phyloP scores from a whole-genome alignment of 2,888 invertebrate genomes.

The Sacculina carcini region DNA sequence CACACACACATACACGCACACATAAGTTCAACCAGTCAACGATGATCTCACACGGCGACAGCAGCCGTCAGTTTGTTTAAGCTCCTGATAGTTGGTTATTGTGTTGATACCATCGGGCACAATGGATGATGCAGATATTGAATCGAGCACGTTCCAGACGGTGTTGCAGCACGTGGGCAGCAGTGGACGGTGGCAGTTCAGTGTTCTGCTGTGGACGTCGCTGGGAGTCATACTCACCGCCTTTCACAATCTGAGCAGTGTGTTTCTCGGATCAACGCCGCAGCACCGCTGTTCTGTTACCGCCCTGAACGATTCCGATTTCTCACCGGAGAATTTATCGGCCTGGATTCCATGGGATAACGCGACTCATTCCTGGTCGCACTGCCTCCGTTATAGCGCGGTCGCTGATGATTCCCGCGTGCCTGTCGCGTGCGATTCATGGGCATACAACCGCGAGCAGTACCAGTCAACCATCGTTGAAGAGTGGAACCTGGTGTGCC shows the following conservation, averaged over 20 bases:
- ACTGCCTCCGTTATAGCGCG: background rate
- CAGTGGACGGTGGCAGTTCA: conserved; percentile 7
- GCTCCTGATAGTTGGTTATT: too few species aligned
- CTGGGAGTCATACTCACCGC: background rate
- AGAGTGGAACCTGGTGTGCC: conserved; percentile 13
- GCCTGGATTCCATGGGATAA: background rate
- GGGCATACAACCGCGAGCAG: conserved; percentile 4
- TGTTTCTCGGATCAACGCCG: conserved; percentile 4
- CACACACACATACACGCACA: too few species aligned
- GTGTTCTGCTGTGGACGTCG: conserved; percentile 3
- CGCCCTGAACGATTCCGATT: background rate
- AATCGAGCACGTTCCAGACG: conserved; percentile 7
- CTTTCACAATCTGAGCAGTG: background rate
- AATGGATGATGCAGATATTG: too few species aligned
- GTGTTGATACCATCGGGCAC: too few species aligned
- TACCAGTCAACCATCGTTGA: conserved; percentile 8
- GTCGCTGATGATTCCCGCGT: background rate
- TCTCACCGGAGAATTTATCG: too few species aligned
- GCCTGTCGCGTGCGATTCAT: conserved; percentile 4
- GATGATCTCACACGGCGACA: too few species aligned
- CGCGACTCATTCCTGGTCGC: background rate
- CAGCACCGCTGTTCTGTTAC: conserved; percentile 1
- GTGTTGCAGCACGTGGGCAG: conserved; percentile 5
- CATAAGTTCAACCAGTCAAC: too few species aligned
- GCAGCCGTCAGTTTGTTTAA: too few species aligned